A percentile compares a stretch with the other conserved stretches of the same genome.
Conservation (phyloP, 2,113 vertebrate species). For the Hystrix brachyura region DNA sequence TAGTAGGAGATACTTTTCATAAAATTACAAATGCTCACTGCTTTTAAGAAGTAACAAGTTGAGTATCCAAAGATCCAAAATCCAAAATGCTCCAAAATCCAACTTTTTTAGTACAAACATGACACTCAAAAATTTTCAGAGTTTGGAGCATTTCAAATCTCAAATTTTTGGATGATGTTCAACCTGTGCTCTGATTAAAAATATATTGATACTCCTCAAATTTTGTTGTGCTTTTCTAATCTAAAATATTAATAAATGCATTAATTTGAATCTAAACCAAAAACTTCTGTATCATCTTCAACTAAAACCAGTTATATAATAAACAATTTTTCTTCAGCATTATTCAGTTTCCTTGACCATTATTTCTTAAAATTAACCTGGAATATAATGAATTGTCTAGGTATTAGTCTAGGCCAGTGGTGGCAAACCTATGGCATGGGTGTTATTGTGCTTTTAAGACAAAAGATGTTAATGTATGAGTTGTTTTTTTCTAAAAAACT, state of each 20-base stretch:
- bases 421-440: too few species aligned
- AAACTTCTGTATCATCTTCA: background rate
- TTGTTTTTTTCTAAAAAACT: background rate
- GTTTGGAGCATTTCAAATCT: background rate
- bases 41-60: background rate
- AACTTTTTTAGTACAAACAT: background rate
- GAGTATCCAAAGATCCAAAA: background rate
- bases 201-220: slow-evolving; percentile 32
- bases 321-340: slow-evolving; percentile 17
- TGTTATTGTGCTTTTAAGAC: background rate
- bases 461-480: background rate
- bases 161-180: background rate
- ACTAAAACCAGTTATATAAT: slow-evolving; percentile 19
- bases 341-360: background rate
- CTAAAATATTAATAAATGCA: slow-evolving; percentile 37
- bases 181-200: slow-evolving; percentile 6
- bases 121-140: background rate
- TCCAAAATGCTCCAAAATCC: background rate
- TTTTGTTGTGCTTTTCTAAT: slow-evolving; percentile 31
- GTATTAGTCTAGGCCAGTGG: background rate
- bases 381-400: background rate
- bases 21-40: background rate
- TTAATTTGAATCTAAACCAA: slow-evolving; percentile 43
- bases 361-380: slow-evolving; percentile 54
- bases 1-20: background rate